Evolutionary conservation across 2,113 vertebrate species (phyloP).

Genomic region (Gavialis gangeticus): DNA sequence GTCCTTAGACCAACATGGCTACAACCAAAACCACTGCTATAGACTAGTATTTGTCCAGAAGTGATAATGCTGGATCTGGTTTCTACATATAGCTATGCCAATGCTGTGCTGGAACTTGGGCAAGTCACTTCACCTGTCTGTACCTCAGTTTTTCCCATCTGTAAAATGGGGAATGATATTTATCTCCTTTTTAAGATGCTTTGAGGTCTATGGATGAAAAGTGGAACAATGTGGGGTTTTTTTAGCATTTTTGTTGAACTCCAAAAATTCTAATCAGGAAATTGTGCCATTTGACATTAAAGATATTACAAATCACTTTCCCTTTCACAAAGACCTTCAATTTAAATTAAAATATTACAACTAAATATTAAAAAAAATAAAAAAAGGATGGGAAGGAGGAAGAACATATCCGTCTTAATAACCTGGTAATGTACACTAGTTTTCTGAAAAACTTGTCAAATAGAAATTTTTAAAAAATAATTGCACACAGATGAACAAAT

Average conservation of each 20-base stretch:
- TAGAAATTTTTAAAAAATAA: background rate
- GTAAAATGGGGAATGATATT: no score
- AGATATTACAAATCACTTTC: background rate
- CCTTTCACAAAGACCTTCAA: accelerated
- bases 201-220: no score
- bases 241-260: background rate
- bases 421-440: background rate
- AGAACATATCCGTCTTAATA: background rate
- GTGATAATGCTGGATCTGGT: no score
- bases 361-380: background rate
- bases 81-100: no score
- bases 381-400: background rate
- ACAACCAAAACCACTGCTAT: no score
- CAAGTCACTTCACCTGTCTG: no score
- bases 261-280: background rate
- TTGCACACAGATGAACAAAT: background rate
- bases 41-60: no score
- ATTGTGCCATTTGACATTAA: background rate
- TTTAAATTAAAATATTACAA: background rate
- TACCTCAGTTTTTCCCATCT: no score
- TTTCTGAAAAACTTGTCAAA: background rate
- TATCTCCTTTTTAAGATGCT: no score
- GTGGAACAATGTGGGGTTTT: no score
- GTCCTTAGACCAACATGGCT: no score
- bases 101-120: no score